A percentile compares a stretch with the other conserved stretches of the same genome.
Evolutionary conservation across 2,113 vertebrate species (phyloP).

Genomic region (Entelurus aequoreus): DNA sequence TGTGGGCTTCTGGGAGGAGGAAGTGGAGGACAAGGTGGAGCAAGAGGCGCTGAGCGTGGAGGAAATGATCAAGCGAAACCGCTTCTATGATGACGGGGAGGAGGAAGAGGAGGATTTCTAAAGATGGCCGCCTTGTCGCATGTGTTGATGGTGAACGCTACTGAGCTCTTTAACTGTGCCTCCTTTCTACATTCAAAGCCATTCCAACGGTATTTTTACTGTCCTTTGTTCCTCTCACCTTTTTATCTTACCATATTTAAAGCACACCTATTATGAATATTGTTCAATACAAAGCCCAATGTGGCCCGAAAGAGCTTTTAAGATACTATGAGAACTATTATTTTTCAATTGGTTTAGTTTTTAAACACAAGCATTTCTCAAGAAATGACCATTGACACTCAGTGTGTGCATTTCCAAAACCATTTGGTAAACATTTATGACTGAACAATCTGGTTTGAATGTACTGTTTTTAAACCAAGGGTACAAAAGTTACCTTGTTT

Average conservation of each 20-base stretch:
- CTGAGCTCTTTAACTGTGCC: slow-evolving; percentile 33
- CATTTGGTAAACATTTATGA: neutral
- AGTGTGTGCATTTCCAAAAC: neutral
- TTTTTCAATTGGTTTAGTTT: slow-evolving; percentile 6
- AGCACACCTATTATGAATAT: slow-evolving; percentile 3
- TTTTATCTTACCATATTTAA: slow-evolving; percentile 29
- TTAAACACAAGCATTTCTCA: neutral
- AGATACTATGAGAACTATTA: neutral
- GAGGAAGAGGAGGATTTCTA: slow-evolving; percentile 46
- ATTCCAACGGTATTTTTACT: slow-evolving; percentile 19
- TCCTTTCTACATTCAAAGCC: slow-evolving; percentile 25
- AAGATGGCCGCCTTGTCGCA: neutral
- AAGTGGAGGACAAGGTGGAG: slow-evolving; percentile 39
- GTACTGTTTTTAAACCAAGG: slow-evolving; percentile 35
- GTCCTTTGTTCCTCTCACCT: neutral
- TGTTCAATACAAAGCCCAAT: slow-evolving; percentile 12
- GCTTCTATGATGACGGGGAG: slow-evolving; percentile 81
- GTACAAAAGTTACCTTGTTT: slow-evolving; percentile 45
- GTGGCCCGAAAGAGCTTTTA: neutral
- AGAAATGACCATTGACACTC: neutral
- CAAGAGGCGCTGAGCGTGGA: slow-evolving; percentile 78
- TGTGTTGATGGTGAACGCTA: slow-evolving; percentile 14
- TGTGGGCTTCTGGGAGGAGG: slow-evolving; percentile 84
- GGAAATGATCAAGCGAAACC: slow-evolving; percentile 92
- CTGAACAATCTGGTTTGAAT: slow-evolving; percentile 11